Evolutionary conservation across 2,797 vertebrate genomes (phyloP), one percentile per base, ranked within the genome.

Genomic region (Dallia pectoralis): DNA sequence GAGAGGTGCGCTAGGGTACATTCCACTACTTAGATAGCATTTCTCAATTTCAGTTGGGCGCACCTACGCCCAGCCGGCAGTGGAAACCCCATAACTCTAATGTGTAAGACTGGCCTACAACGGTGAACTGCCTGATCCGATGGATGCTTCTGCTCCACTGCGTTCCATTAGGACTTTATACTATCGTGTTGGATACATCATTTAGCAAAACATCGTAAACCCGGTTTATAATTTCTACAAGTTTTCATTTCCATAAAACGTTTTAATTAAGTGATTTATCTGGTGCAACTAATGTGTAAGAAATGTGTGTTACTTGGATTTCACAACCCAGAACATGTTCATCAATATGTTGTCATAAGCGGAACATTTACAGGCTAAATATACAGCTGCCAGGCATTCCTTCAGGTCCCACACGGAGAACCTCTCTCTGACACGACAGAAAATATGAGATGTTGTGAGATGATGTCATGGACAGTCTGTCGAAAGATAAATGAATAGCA

Each of bases 361-460:
- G 14, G 59, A 70, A 70, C 36, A 29, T 25, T 59, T 25, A 59
- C 22, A 59, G 47, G 22, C 15, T 51, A 18, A 22, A 70, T 30
- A 29, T 47, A 48, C 48, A 65, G 40, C 32, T 40, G 40, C 30
- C 30, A n/a, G 16, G 32, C 44, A 71, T 59, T 25, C 16, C 22
- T 25, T 4, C 53, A 59, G 53, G 53, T 59, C 22, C 53, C 25
- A 11, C 25, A 59, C 25, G 53, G 67, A 49, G 40, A 67, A 53
- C 71, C 67, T 70, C 67, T 70, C 66, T 70, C 44, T n/a, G 51
- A 44, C 33, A 66, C 22, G 71, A 78, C 30, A 74, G 71, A 67
- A 65, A 65, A 79, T 36, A 63, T 78, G 30, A 71, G 53, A 64
- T n/a, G 64, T 71, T 75, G 74, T 74, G 27, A 71, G 71, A 74